These are phyloP conservation scores for Turnix velox DNA, from an alignment of 2,113 vertebrate genomes.

Conservation along the genomic window DNA sequence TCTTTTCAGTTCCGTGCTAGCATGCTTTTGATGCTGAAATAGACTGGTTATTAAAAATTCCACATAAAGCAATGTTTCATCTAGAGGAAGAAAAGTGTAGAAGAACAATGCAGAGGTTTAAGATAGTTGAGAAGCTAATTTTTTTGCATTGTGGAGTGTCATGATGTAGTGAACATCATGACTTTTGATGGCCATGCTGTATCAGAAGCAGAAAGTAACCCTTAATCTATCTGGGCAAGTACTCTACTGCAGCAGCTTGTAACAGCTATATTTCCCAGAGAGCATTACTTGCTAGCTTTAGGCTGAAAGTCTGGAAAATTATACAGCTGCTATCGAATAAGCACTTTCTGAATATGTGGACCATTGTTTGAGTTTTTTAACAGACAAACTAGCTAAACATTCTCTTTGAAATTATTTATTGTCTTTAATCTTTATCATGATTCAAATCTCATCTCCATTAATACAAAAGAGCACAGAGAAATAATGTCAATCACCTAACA, in stretches of 20 bases:
- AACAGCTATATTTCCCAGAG: not conserved
- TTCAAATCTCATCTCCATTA: not conserved
- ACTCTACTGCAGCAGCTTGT: not conserved
- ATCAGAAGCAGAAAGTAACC: not conserved
- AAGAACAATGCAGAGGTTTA: not conserved
- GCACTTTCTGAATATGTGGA: not conserved
- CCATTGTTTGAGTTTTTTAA: not conserved
- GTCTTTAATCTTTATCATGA: not conserved
- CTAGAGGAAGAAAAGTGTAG: not conserved
- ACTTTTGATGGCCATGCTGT: not conserved
- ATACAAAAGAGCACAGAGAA: not conserved
- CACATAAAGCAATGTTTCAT: not conserved
- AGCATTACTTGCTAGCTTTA: not conserved
- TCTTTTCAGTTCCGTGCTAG: slow-evolving; percentile 14
- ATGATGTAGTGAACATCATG: not conserved
- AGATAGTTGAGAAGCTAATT: not conserved
- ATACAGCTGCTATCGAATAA: not conserved
- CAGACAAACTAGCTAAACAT: not conserved
- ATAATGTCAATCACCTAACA: not conserved
- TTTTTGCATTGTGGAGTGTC: not conserved
- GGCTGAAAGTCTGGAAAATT: not conserved
- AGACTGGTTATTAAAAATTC: slow-evolving; percentile 59
- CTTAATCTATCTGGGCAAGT: not conserved
- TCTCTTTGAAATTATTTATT: not conserved
- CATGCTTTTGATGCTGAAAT: slow-evolving; percentile 8